Evolutionary conservation across 2,888 invertebrate species (phyloP), one percentile per base, ranked within the genome.

Genomic region (Thecophora atra): DNA sequence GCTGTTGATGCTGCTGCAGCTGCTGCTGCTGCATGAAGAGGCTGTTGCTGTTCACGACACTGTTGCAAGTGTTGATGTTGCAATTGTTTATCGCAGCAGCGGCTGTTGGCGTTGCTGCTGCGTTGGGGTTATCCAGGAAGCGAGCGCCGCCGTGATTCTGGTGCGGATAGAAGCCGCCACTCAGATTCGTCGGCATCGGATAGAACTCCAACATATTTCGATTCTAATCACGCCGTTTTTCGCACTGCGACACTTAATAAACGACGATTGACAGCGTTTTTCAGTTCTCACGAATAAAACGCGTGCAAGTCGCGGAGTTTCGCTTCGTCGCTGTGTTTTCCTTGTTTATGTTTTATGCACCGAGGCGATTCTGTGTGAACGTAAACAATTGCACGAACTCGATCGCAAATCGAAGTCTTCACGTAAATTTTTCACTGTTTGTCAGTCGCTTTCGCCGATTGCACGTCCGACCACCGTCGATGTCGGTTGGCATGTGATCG

Each of bases 401-500:
- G 47, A 11, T 47, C 47, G n/a, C 13, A 11, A 15, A n/a, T n/a
- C n/a, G n/a, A n/a, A n/a, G n/a, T n/a, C n/a, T n/a, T n/a, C n/a
- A n/a, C 47, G 47, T 47, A 47, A n/a, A 6, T 47, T 17, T 15
- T n/a, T n/a, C 17, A 47, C n/a, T 47, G 17, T 47, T 17, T 47
- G 37, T 11, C 64, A 42, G 4, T 69, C 13, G 24, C 24, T 60
- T 44, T 69, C n/a, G 28, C 42, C 51, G 52, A 51, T 56, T 21
- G 52, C 74, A 77, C 83, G 82, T 84, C 86, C 85, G 83, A 79
- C 80, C 79, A 78, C 81, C 81, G 82, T 76, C 81, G 82, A 81
- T 82, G 84, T 83, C 84, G 80, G 83, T 79, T 82, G 81, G 82
- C 84, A 83, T 85, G 81, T 86, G 86, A 85, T 82, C 84, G 78